Base-by-base conservation (phyloP, 2,888 invertebrate species). In the Pseudeuparius sepicola region DNA sequence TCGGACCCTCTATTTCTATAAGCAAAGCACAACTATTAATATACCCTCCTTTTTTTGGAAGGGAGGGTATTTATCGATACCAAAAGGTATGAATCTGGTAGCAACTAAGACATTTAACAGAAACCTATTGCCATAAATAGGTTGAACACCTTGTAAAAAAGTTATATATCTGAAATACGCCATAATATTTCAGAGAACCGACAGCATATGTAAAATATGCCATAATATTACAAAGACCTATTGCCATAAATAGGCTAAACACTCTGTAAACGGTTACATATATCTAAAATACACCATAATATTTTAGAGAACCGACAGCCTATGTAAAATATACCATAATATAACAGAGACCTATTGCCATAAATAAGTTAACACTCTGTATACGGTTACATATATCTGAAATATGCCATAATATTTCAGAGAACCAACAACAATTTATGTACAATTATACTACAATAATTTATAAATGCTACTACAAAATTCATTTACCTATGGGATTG, bases 321-420 rank as follows among this genome's bases (percentile, higher is more conserved):
- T 24, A 17, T 32, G 37, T 33, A 28, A 37, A 37, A 37, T 34
- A 32, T 28, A 16, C 37, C 37, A 34, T 34, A 37, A 32, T 37
- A 36, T 31, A 25, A 25, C 18, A 33, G 25, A 27, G 14, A 6
- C 11, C 12, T 17, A 36, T 13, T 31, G 27, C 15, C 15, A 11
- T 23, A 30, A 31, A 11, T 14, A 31, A 7, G n/a, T 13, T 15
- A n/a, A n/a, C n/a, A n/a, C n/a, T n/a, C n/a, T n/a, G n/a, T n/a
- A n/a, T n/a, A n/a, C n/a, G n/a, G n/a, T n/a, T n/a, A n/a, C n/a
- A n/a, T n/a, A n/a, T n/a, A 31, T 13, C 17, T 24, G 25, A 24
- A 24, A 32, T 31, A 32, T 36, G 24, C 24, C 34, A 29, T 31
- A 29, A 33, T 32, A 36, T 23, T 23, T 24, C 15, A 29, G 3